phyloP scores from a whole-genome alignment of 2,113 vertebrate species.

The Takifugu bimaculatus region DNA sequence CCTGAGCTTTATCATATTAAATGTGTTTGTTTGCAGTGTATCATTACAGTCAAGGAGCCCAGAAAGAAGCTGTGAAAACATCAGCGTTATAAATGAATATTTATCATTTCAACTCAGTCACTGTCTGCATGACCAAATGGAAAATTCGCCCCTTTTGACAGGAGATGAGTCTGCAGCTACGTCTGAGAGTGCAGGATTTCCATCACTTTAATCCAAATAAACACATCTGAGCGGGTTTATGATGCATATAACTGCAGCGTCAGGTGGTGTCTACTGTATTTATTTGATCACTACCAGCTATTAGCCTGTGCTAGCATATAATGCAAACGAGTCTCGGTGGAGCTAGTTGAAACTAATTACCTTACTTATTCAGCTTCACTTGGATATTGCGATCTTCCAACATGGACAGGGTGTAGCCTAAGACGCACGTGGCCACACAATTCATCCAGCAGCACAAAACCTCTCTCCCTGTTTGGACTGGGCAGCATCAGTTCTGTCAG shows the following conservation, averaged over 20 bases:
- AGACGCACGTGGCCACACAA: background rate
- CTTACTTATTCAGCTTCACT: conserved; percentile 47
- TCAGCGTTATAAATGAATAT: no score
- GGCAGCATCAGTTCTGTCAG: background rate
- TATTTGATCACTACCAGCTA: conserved; percentile 26
- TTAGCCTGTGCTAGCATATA: conserved; percentile 43
- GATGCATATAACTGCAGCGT: conserved; percentile 6
- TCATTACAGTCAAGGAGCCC: background rate
- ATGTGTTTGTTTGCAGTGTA: background rate
- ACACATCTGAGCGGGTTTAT: conserved; percentile 12
- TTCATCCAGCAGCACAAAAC: background rate
- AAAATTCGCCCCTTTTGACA: no score
- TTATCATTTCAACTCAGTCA: no score
- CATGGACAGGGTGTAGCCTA: no score
- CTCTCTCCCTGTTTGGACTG: conserved; percentile 1
- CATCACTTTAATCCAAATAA: conserved; percentile 11
- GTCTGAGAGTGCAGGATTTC: background rate
- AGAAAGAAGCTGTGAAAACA: background rate
- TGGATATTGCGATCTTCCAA: conserved; percentile 44
- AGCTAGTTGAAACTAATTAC: conserved; percentile 37
- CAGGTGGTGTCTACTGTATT: conserved; percentile 18
- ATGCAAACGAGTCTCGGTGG: conserved; percentile 39
- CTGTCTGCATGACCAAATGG: no score
- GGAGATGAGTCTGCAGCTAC: background rate
- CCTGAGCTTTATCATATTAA: background rate